Evolutionary conservation across 30 jellyfish, hydroid and myxozoan species (phyloP).

Genomic region (Cassiopea andromeda): DNA sequence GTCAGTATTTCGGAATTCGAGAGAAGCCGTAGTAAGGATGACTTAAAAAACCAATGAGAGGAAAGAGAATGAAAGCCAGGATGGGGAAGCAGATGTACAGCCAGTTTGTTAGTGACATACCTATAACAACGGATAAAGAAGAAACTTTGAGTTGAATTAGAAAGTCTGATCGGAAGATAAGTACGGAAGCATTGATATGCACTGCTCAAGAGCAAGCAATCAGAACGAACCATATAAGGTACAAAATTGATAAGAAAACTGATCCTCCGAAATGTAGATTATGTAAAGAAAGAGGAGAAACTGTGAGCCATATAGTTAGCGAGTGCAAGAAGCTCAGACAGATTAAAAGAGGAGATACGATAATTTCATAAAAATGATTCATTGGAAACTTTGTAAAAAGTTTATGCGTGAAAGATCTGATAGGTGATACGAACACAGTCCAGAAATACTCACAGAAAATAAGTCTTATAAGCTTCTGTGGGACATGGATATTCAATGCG

Average conservation of each 20-base stretch:
- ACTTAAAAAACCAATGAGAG: background rate
- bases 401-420: no score
- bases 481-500: background rate
- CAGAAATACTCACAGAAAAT: background rate
- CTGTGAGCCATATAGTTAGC: conserved; percentile 10
- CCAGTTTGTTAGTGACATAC: conserved; percentile 3
- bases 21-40: background rate
- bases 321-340: conserved; percentile 23
- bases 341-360: background rate
- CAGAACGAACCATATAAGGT: background rate
- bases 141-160: background rate
- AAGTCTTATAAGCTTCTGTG: background rate
- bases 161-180: background rate
- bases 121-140: conserved; percentile 8
- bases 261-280: conserved; percentile 5
- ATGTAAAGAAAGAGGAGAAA: conserved; percentile 18
- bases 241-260: conserved; percentile 1
- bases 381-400: background rate
- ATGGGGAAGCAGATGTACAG: background rate
- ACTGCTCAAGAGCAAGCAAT: conserved; percentile 25
- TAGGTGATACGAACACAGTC: no score
- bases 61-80: background rate
- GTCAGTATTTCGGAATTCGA: background rate
- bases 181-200: conserved; percentile 9
- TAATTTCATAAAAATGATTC: background rate